Conservation (phyloP, 2,113 vertebrate genomes). For the Cyanocitta stelleri region DNA sequence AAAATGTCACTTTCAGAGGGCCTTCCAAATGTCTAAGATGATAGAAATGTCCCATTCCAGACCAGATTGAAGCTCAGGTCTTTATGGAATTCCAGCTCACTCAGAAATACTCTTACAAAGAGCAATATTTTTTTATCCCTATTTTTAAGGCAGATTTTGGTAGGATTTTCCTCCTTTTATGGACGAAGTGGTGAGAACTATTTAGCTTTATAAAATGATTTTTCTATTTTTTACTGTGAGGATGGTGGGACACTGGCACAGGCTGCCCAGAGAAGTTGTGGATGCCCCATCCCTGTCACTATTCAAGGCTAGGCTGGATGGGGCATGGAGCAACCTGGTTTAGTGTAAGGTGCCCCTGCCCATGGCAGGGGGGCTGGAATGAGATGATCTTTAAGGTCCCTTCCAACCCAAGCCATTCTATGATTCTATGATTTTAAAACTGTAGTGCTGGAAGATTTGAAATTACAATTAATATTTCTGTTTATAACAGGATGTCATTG, state of each 20-base stretch:
- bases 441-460: not conserved
- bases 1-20: not conserved
- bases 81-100: not conserved
- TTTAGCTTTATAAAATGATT: not conserved
- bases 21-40: not conserved
- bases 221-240: not conserved
- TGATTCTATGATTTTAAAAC: not conserved
- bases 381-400: not conserved
- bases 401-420: not conserved
- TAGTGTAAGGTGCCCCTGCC: not conserved
- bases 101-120: not conserved
- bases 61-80: not conserved
- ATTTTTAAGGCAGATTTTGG: not conserved
- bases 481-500: not conserved
- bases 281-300: not conserved
- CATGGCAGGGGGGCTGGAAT: not conserved
- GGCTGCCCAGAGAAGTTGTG: not conserved
- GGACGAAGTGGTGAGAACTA: not conserved
- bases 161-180: not conserved
- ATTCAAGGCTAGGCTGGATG: not conserved
- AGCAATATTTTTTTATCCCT: not conserved
- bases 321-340: not conserved
- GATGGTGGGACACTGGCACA: not conserved
- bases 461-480: not conserved
- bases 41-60: not conserved